Evolutionary conservation across 2,888 invertebrate species (phyloP), one percentile per base, ranked within the genome.

Genomic region (Scaptomyza caliginosa): DNA sequence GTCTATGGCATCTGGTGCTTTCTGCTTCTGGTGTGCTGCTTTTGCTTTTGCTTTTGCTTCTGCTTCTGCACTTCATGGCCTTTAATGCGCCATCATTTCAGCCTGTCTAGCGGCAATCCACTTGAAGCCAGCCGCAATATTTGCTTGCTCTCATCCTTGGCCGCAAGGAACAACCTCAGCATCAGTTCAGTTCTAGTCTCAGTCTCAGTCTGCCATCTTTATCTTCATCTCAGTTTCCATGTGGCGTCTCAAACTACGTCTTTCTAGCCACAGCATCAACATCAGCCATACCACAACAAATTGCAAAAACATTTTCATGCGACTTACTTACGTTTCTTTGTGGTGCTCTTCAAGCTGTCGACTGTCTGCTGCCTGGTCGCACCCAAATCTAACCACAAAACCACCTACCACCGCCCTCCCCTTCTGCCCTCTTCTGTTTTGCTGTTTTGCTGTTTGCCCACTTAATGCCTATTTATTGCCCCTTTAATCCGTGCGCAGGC

Each of bases 391-490:
- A n/a, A n/a, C n/a, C n/a, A n/a, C n/a, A n/a, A n/a, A n/a, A n/a
- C n/a, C n/a, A n/a, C 32, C 13, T 13, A 17, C 19, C 6, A 51
- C 23, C 38, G 32, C 19, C 45, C 32, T 55, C 48, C 28, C n/a
- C n/a, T n/a, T n/a, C n/a, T n/a, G n/a, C n/a, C n/a, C n/a, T n/a
- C n/a, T n/a, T n/a, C n/a, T n/a, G n/a, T n/a, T n/a, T n/a, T 24
- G 16, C 30, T 36, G 48, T 49, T 48, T 40, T 54, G 54, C 64
- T 74, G 71, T 68, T 86, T 83, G 62, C 81, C 86, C 75, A 84
- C 85, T 81, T 82, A 86, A 86, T 86, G 85, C 86, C 86, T 84
- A 86, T 82, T 86, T 84, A 81, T 81, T 82, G 81, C 56, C 85
- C 85, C 75, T 78, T 86, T 86, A 86, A 82, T 84, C 68, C 68